A percentile compares a stretch with the other conserved stretches of the same genome.
Evolutionary conservation across 1,140 invertebrate genomes (phyloP).

Genomic region (Drosophila novamexicana): DNA sequence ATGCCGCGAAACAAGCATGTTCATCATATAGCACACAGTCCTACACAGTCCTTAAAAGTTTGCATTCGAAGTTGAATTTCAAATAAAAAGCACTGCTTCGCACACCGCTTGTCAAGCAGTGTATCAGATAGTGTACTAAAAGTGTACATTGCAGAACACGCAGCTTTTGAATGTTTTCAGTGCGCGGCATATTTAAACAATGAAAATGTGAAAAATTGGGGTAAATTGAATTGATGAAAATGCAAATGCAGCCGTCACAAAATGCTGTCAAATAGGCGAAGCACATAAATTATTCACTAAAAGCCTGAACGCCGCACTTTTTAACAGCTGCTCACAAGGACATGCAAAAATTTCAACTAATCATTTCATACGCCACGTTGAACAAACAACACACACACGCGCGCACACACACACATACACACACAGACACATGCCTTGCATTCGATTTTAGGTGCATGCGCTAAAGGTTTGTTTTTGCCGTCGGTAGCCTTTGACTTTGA

Average conservation of each 20-base stretch:
- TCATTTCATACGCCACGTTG: constrained; percentile 34
- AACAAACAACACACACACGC: constrained; percentile 10
- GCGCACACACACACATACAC: constrained; percentile 5
- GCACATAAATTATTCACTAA: constrained; percentile 52
- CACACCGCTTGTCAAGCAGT: background rate
- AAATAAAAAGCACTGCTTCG: too few relatives aligned
- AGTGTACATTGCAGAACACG: background rate
- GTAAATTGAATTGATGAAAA: background rate
- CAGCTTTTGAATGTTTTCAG: background rate
- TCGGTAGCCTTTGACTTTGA: constrained; percentile 24
- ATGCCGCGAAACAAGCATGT: background rate
- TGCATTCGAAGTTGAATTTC: too few relatives aligned
- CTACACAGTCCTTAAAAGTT: background rate
- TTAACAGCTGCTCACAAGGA: constrained; percentile 62
- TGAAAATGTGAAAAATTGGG: too few relatives aligned
- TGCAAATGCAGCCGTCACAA: background rate
- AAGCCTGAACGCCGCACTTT: background rate
- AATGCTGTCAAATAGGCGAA: background rate
- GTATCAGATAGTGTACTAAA: background rate
- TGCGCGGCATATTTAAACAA: background rate
- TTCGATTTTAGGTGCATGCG: constrained; percentile 2
- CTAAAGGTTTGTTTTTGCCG: constrained; percentile 31
- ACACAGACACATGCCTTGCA: background rate
- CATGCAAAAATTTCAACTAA: constrained; percentile 45
- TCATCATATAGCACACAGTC: background rate